phyloP scores from a whole-genome alignment of 2,113 vertebrate genomes.

The Lophura nycthemera region DNA sequence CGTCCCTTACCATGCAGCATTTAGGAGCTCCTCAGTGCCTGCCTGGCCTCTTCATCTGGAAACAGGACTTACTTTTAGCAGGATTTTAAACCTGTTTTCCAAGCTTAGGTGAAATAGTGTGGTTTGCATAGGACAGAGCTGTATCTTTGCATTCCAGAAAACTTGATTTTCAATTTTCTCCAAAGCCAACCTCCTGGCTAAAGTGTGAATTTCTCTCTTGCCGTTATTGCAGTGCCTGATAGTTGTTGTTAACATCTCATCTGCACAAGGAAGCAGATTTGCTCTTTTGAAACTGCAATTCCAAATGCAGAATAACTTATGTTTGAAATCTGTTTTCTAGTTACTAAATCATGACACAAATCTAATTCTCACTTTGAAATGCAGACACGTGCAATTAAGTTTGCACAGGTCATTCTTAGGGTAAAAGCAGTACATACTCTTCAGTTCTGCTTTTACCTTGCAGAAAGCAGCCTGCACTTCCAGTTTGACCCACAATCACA shows the following conservation, averaged over 20 bases:
- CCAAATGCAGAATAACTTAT: background rate
- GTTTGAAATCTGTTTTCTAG: background rate
- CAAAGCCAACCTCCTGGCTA: background rate
- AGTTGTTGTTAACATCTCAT: background rate
- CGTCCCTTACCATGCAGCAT: background rate
- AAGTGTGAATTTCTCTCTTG: background rate
- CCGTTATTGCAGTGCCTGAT: background rate
- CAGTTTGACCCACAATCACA: background rate
- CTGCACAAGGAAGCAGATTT: background rate
- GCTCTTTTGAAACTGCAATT: background rate
- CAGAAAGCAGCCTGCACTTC: background rate
- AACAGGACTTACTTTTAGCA: background rate
- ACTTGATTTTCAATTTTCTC: background rate
- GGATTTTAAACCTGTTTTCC: background rate
- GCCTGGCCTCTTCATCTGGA: background rate
- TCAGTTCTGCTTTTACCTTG: background rate
- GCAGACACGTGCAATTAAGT: background rate
- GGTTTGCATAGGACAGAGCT: background rate
- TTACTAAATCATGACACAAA: background rate
- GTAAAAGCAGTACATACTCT: background rate
- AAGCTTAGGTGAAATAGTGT: background rate
- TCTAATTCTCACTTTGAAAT: background rate
- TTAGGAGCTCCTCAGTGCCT: background rate
- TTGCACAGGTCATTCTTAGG: background rate
- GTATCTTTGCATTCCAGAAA: background rate